phyloP scores from a whole-genome alignment of 2,113 vertebrate species.

The Neomonachus schauinslandi region DNA sequence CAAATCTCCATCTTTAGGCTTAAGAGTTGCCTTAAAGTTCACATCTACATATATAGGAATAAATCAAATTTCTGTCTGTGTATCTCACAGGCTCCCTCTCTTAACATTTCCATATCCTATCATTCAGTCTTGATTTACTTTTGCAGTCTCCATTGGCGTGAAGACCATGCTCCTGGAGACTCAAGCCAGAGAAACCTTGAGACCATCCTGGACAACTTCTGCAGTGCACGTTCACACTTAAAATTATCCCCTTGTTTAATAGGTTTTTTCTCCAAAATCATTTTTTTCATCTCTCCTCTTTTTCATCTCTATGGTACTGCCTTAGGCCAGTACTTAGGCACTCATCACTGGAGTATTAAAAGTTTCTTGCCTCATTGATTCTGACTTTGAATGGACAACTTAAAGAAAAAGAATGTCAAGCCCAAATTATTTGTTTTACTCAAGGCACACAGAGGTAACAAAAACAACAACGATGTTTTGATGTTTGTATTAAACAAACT shows the following conservation, averaged over 20 bases:
- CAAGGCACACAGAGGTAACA: neutral
- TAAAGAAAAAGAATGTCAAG: neutral
- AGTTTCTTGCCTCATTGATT: neutral
- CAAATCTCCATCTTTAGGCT: neutral
- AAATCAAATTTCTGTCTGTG: neutral
- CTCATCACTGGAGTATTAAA: neutral
- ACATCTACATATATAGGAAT: neutral
- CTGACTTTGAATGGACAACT: neutral
- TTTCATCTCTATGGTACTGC: neutral
- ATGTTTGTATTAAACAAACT: neutral
- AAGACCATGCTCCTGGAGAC: accelerated
- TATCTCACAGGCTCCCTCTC: neutral
- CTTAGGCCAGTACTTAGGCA: no score
- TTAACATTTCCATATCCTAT: neutral
- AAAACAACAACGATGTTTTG: neutral
- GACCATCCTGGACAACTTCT: neutral
- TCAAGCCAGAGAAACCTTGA: neutral
- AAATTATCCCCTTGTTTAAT: neutral
- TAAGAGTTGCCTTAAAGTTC: neutral
- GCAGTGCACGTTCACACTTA: accelerated
- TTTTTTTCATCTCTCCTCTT: accelerated
- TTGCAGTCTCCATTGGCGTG: no score
- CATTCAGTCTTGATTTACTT: neutral
- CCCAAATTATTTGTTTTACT: neutral
- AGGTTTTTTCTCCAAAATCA: neutral